Conservation (phyloP, 2,113 vertebrate genomes). For the Phoenicopterus ruber region DNA sequence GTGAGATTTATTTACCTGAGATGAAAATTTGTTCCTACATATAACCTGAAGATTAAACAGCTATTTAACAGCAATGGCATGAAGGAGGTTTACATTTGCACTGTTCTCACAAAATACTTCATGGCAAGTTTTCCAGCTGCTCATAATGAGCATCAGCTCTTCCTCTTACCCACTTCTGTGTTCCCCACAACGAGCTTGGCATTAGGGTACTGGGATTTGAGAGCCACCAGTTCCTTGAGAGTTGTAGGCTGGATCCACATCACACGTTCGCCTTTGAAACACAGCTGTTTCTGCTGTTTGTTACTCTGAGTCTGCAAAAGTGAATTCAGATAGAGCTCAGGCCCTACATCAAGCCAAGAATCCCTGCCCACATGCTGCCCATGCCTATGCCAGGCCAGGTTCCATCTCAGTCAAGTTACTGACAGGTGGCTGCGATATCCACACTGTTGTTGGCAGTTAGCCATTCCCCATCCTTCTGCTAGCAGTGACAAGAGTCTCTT, state of each 20-base stretch:
- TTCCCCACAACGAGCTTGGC: conserved; percentile 93
- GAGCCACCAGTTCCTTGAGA: conserved; percentile 78
- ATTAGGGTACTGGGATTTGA: conserved; percentile 82
- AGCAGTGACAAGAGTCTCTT: neutral
- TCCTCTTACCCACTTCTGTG: conserved; percentile 92
- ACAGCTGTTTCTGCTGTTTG: conserved; percentile 64
- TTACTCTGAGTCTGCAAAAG: conserved; percentile 76
- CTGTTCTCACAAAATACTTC: neutral
- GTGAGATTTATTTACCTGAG: neutral
- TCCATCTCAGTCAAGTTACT: neutral
- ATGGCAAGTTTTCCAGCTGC: neutral
- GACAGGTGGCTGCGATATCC: neutral
- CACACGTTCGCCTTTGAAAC: conserved; percentile 82
- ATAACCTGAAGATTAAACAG: neutral
- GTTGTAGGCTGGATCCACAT: conserved; percentile 86
- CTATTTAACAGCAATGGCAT: neutral
- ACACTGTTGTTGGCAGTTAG: neutral
- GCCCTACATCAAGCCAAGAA: neutral
- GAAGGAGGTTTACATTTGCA: neutral
- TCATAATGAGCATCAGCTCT: neutral
- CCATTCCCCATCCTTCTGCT: neutral
- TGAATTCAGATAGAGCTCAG: neutral
- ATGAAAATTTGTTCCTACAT: neutral
- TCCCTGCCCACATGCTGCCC: neutral
- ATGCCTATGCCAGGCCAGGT: neutral